A percentile compares a stretch with the other conserved stretches of the same genome.
Evolutionary conservation across 2,113 vertebrate species (phyloP).

Genomic region (Zosterops hypoxanthus): DNA sequence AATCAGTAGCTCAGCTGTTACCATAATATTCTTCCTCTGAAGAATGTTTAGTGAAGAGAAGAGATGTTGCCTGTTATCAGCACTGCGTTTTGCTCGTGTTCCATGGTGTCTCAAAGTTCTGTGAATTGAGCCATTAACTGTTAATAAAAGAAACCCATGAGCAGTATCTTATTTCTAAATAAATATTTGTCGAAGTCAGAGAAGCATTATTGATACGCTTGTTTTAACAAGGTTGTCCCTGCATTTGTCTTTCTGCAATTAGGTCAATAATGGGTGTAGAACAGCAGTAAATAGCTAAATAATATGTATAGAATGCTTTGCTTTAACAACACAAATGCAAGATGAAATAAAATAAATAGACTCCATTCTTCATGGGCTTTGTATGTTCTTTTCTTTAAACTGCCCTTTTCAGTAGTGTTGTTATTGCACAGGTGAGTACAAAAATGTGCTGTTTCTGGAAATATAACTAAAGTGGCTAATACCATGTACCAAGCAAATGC

Average conservation of each 20-base stretch:
- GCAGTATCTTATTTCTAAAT: conserved; percentile 53
- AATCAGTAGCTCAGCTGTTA: conserved; percentile 15
- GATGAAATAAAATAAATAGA: conserved; percentile 61
- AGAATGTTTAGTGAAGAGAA: conserved; percentile 3
- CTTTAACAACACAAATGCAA: conserved; percentile 49
- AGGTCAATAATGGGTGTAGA: conserved; percentile 36
- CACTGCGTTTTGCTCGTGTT: not conserved
- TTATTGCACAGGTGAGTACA: not conserved
- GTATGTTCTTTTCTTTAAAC: conserved; percentile 46
- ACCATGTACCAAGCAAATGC: not conserved
- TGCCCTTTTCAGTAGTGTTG: not conserved
- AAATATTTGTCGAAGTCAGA: conserved; percentile 25
- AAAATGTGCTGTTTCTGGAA: not conserved
- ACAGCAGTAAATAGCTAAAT: conserved; percentile 59
- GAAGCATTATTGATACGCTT: conserved; percentile 10
- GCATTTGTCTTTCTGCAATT: conserved; percentile 52
- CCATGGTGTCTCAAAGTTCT: conserved; percentile 34
- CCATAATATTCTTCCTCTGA: not conserved
- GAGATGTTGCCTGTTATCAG: not conserved
- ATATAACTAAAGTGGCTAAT: not conserved
- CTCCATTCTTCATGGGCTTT: not conserved
- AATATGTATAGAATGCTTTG: conserved; percentile 36
- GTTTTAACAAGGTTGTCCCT: conserved; percentile 51
- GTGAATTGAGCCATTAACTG: conserved; percentile 56
- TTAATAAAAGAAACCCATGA: conserved; percentile 35